Conservation (phyloP, 2,113 vertebrate species). For the Hymenochirus boettgeri region DNA sequence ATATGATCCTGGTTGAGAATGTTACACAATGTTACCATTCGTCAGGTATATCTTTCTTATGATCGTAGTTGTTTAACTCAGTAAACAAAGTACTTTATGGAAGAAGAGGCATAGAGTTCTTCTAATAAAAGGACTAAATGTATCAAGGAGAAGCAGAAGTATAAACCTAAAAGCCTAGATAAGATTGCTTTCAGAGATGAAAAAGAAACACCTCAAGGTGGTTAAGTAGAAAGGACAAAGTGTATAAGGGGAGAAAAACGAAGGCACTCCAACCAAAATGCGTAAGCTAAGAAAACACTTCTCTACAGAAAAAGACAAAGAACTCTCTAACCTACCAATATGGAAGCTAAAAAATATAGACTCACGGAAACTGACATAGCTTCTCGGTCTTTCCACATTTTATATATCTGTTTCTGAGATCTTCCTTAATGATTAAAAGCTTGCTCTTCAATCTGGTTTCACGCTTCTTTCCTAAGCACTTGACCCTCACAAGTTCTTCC, state of each 20-base stretch:
- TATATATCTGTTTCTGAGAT: background rate
- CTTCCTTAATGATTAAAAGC: background rate
- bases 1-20: background rate
- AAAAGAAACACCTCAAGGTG: background rate
- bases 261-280: background rate
- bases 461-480: background rate
- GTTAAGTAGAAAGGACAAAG: background rate
- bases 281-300: background rate
- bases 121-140: background rate
- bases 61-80: background rate
- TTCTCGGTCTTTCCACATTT: no score
- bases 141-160: background rate
- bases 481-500: no score
- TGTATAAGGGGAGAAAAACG: background rate
- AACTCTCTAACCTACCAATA: background rate
- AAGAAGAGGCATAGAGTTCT: background rate
- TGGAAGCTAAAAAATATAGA: background rate
- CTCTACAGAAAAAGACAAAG: background rate
- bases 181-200: conserved; percentile 6
- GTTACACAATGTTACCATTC: no score
- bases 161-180: conserved; percentile 4
- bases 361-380: background rate
- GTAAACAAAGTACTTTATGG: conserved; percentile 10
- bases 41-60: background rate
- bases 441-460: background rate